Base-by-base conservation (phyloP, 2,797 vertebrate species). In the Pterois miles region DNA sequence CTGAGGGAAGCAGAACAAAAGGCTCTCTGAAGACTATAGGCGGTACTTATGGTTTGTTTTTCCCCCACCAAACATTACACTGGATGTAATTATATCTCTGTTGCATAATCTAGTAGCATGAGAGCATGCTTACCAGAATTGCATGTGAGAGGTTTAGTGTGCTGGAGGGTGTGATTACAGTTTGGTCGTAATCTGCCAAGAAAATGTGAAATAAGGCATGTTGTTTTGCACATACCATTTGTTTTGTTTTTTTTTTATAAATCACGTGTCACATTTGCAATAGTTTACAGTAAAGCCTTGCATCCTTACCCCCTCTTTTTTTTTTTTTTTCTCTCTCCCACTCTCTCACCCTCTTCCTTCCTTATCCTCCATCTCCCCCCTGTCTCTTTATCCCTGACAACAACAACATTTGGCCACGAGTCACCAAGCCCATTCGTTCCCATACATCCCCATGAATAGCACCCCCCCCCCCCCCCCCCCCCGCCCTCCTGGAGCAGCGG, bases 341-440 rank as follows among this genome's bases (percentile, higher is more conserved):
- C 78, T 33, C 31, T 33, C 31, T 9, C 53, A n/a, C 48, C 40
- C 46, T 31, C 23, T 36, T 29, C 25, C 52, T 38, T 46, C 34
- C 23, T 31, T 34, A n/a, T 11, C 7, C 18, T 11, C 60, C 20
- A 3, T 48, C 20, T 11, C 54, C 27, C n/a, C 14, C 50, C 52
- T 9, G 27, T 78, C 66, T 72, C 78, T 86, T 84, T 76, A 91
- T 82, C 86, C 85, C 57, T 66, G 67, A 92, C 88, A 90, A 92
- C 83, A 92, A 94, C 90, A 92, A 92, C 92, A 93, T 89, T 93
- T 89, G 88, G 86, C 90, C 91, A 91, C 90, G 89, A 91, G 89
- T 93, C 91, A 91, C 88, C 85, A 75, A 88, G 67, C 86, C 82
- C 72, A 85, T 90, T 89, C 78, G 87, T 88, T 85, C 85, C 77